Base-by-base conservation (phyloP, 2,113 vertebrate species). In the Chamaea fasciata region DNA sequence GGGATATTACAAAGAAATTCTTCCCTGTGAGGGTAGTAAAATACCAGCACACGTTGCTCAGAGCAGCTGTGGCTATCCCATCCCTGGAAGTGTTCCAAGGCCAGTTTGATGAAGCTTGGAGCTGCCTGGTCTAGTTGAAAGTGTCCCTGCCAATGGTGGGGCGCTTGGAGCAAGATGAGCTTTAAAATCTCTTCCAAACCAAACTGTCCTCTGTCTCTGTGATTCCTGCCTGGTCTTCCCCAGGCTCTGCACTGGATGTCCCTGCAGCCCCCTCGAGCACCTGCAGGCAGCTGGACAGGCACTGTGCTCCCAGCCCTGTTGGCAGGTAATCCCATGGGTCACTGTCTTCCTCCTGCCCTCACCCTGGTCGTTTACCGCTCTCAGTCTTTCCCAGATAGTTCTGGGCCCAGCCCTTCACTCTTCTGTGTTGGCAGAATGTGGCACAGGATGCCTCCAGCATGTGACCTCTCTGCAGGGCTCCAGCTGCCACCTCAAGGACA, bases 181-280 rank as follows among this genome's bases (percentile, higher is more conserved):
- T 82, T 68, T 60, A 75, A 75, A 24, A n/a, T 68, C 6, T 83
- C 11, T n/a, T 60, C n/a, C 24, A 68, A n/a, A 13, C 13, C 28
- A 31, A 68, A 55, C 16, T 46, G 41, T 60, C 20, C 20, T 31
- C 26, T 81, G 27, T 57, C n/a, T 56, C 35, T 35, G 17, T 52
- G 24, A 59, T 82, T 46, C 16, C 28, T 82, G 22, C 28, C 23
- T 74, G 28, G 24, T 69, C 4, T 69, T 22, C 11, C 39, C 18
- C 65, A 96, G 94, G 57, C 6, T 41, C 73, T 3, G 4, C 24
- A 2, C 39, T 31, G 59, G 73, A 75, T 2, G 27, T 21, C 5
- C 13, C 73, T 3, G 2, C 50, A 35, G 46, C 35, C 18, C 8
- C n/a, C 4, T 1, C 0, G 0, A 63, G 57, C 11, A 65, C 42